Evolutionary conservation across 2,888 invertebrate genomes (phyloP).

Genomic region (Phengaris arion): DNA sequence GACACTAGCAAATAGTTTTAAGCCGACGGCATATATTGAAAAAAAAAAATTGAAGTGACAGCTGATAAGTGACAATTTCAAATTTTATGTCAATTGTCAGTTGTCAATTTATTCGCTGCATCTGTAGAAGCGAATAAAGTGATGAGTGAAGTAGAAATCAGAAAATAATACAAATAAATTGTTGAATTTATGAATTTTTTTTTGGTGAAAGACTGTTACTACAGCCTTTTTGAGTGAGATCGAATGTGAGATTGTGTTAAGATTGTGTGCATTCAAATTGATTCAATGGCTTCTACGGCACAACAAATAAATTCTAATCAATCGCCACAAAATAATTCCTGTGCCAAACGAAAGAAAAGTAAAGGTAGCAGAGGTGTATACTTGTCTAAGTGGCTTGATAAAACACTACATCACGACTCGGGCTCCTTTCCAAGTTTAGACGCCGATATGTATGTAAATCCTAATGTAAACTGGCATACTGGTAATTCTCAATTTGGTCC

Average conservation of each 20-base stretch:
- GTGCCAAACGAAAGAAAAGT: constrained; percentile 75
- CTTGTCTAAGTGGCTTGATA: constrained; percentile 75
- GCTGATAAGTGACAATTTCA: constrained; percentile 21
- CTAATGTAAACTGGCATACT: constrained; percentile 57
- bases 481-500: constrained; percentile 63
- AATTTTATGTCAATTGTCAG: not conserved
- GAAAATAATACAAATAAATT: constrained; percentile 7
- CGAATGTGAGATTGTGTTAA: constrained; percentile 2
- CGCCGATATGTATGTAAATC: constrained; percentile 56
- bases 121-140: not conserved
- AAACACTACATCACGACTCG: constrained; percentile 68
- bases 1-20: no score
- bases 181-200: not conserved
- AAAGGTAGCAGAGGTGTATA: constrained; percentile 65
- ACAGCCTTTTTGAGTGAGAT: not conserved
- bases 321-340: constrained; percentile 60
- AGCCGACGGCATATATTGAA: no score
- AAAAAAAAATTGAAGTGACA: not conserved
- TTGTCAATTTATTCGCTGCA: constrained; percentile 22
- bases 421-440: constrained; percentile 65
- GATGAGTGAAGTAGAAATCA: constrained; percentile 16
- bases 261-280: constrained; percentile 36
- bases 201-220: not conserved
- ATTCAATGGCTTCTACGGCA: constrained; percentile 68
- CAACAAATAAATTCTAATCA: constrained; percentile 68